Percentiles rank a stretch among this genome's conserved stretches.
These are phyloP conservation scores for Callocephalon fimbriatum DNA, from an alignment of 2,113 vertebrate species.

Conservation along the genomic window DNA sequence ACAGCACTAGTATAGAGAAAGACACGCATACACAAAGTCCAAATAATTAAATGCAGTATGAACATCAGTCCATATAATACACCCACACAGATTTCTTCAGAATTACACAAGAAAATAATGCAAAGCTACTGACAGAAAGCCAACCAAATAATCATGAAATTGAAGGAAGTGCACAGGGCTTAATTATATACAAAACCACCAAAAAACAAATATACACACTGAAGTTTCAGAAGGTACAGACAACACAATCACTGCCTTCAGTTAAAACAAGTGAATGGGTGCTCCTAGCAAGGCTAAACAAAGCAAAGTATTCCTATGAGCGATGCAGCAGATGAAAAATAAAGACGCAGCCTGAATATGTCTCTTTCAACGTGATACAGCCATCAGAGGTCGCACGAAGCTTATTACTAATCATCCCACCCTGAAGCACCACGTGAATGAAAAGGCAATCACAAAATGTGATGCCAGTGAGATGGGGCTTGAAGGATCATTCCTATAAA, in stretches of 20 bases:
- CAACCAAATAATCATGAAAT: background rate
- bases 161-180: background rate
- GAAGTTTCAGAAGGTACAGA: background rate
- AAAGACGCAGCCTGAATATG: background rate
- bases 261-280: background rate
- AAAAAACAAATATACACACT: background rate
- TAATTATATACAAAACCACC: background rate
- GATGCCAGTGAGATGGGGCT: conserved; percentile 15
- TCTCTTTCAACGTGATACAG: conserved; percentile 3
- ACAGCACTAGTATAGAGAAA: background rate
- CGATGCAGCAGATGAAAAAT: background rate
- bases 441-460: background rate
- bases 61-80: background rate
- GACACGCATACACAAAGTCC: rapidly evolving
- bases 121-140: background rate
- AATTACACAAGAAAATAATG: background rate
- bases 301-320: background rate
- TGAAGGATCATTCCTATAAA: conserved; percentile 29
- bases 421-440: background rate
- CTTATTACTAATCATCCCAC: conserved; percentile 43
- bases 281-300: background rate
- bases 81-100: background rate
- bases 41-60: background rate
- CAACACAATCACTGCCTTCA: background rate
- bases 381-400: conserved; percentile 4